Evolutionary conservation across 37 sponge, comb jelly and placozoan species (phyloP).

Genomic region (Cladorhizidae sp.): DNA sequence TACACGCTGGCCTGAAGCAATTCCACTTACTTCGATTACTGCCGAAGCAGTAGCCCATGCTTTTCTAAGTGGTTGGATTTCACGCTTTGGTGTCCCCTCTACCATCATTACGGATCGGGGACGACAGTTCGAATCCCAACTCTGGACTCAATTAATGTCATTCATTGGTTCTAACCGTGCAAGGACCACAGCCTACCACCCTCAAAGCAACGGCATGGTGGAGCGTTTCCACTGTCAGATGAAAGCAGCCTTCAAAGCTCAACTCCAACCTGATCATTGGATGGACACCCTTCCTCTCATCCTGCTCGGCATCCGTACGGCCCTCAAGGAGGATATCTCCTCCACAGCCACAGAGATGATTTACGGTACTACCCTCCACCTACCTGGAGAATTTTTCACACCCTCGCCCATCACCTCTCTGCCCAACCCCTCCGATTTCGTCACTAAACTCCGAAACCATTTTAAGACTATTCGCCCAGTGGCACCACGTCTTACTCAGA

Average conservation of each 20-base stretch:
- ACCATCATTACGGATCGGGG: slow-evolving; percentile 74
- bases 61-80: slow-evolving; percentile 65
- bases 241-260: slow-evolving; percentile 65
- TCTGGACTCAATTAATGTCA: slow-evolving; percentile 46
- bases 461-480: slow-evolving; percentile 27
- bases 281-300: slow-evolving; percentile 58
- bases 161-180: slow-evolving; percentile 42
- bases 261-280: slow-evolving; percentile 45
- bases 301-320: slow-evolving; percentile 65
- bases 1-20: slow-evolving; percentile 53
- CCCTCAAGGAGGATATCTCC: slow-evolving; percentile 55
- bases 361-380: slow-evolving; percentile 68
- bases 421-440: slow-evolving; percentile 34
- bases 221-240: slow-evolving; percentile 63
- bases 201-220: slow-evolving; percentile 67
- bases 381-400: slow-evolving; percentile 70
- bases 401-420: slow-evolving; percentile 28
- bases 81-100: slow-evolving; percentile 70
- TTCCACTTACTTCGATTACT: slow-evolving; percentile 43
- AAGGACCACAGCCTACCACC: slow-evolving; percentile 61
- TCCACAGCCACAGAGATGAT: slow-evolving; percentile 70
- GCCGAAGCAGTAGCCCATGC: slow-evolving; percentile 65
- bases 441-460: slow-evolving; percentile 32
- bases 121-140: slow-evolving; percentile 60
- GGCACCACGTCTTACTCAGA: slow-evolving; percentile 26